Conservation (phyloP, 2,888 invertebrate species). For the Andrena trimmerana region DNA sequence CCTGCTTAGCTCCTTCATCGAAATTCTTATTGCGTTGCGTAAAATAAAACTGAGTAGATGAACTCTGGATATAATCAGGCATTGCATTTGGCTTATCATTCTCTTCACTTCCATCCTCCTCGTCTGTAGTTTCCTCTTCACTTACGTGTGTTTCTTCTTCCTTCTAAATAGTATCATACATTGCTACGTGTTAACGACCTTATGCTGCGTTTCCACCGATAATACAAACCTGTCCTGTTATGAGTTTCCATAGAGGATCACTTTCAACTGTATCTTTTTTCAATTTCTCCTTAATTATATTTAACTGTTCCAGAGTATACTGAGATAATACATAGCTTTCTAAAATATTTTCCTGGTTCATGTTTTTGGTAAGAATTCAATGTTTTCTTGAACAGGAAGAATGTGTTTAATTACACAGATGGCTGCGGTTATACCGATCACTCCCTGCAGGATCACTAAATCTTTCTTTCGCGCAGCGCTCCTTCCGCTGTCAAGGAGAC, state of each 20-base stretch:
- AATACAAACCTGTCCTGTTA: conserved; percentile 62
- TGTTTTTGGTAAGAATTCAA: conserved; percentile 16
- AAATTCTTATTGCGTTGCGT: conserved; percentile 35
- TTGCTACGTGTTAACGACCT: background rate
- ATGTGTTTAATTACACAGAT: background rate
- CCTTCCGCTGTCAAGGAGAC: background rate
- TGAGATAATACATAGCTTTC: conserved; percentile 67
- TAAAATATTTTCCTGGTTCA: conserved; percentile 44
- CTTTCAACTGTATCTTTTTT: conserved; percentile 39
- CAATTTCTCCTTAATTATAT: conserved; percentile 54
- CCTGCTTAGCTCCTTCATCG: background rate
- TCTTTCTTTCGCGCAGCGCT: too few species aligned
- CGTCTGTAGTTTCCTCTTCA: conserved; percentile 21
- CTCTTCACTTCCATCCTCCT: conserved; percentile 7
- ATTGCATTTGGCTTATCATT: background rate
- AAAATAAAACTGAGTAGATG: conserved; percentile 70
- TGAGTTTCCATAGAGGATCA: conserved; percentile 61
- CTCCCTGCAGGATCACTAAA: too few species aligned
- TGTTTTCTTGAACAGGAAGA: background rate
- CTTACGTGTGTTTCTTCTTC: conserved; percentile 5
- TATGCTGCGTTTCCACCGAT: background rate
- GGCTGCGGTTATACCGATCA: too few species aligned
- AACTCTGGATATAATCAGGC: conserved; percentile 21
- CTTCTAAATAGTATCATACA: conserved; percentile 25
- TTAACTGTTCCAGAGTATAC: conserved; percentile 60